Evolutionary conservation across 2,797 vertebrate genomes (phyloP).

Genomic region (Enteromius treurensis): DNA sequence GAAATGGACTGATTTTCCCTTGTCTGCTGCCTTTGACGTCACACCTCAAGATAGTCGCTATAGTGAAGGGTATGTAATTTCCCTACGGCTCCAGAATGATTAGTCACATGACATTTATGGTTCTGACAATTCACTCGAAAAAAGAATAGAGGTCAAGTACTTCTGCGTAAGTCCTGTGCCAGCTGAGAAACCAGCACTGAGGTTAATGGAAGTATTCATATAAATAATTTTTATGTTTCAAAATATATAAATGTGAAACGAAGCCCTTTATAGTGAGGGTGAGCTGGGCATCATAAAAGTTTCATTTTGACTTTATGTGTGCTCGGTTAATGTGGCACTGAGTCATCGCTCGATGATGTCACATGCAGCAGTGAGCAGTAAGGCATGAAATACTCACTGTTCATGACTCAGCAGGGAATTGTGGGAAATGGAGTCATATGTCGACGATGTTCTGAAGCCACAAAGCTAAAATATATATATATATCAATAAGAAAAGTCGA

Average conservation of each 20-base stretch:
- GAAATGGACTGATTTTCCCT: background rate
- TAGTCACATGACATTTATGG: slow-evolving; percentile 8
- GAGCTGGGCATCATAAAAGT: slow-evolving; percentile 22
- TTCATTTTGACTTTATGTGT: slow-evolving; percentile 5
- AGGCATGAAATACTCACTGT: background rate
- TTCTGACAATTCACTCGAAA: background rate
- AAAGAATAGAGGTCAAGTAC: slow-evolving; percentile 8
- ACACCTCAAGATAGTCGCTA: background rate
- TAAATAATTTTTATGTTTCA: background rate
- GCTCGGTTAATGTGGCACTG: background rate
- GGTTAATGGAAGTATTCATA: background rate
- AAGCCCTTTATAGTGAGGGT: slow-evolving; percentile 9
- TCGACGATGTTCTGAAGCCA: background rate
- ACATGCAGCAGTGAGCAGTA: slow-evolving; percentile 7
- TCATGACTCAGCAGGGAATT: slow-evolving; percentile 35
- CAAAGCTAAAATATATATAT: slow-evolving; percentile 5
- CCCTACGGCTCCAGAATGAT: background rate
- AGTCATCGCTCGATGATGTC: slow-evolving; percentile 17
- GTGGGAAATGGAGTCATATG: slow-evolving; percentile 25
- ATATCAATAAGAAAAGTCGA: background rate
- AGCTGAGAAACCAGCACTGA: background rate
- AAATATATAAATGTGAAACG: background rate
- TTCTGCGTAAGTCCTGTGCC: background rate
- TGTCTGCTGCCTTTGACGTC: background rate
- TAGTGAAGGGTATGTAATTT: slow-evolving; percentile 8